Evolutionary conservation across 2,888 invertebrate genomes (phyloP), one percentile per base, ranked within the genome.

Genomic region (Alviniconcha strummeri): DNA sequence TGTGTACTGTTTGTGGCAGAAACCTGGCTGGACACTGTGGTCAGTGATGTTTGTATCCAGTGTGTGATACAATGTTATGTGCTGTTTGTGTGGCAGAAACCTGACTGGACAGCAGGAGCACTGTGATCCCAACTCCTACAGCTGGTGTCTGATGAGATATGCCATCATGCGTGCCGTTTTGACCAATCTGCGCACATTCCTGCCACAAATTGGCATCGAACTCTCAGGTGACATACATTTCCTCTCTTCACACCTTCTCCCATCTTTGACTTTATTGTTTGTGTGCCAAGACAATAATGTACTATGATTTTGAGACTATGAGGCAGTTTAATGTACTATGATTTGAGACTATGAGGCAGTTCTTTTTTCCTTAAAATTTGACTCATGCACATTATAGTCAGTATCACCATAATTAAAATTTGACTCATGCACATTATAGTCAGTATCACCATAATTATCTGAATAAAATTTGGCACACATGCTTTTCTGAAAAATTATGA

Each of bases 131-230:
- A 96, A 96, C 92, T 98, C 98, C 64, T 98, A 98, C 94, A 97
- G 98, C 81, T 99, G 99, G 99, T 96, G 96, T 91, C 96, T 99
- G 87, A 96, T 99, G 95, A 96, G 98, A 87, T 95, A 98, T 90
- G 97, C 98, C 5, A 96, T 97, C 83, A 95, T 99, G 85, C 96
- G 97, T 90, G 95, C 98, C 85, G 96, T 97, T 81, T 96, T 97
- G 89, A 95, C 96, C 87, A 97, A 98, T 92, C 94, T 99, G 69
- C 96, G 96, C 90, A 96, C 97, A 90, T 98, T 99, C 94, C 95
- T 99, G 4, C 96, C 96, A 87, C 95, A 97, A 71, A 97, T 97
- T 88, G 98, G 98, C 87, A 96, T 98, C 89, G 98, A 98, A 94
- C 95, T 97, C 94, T 96, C 96, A 94, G 97, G 97, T 97, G 93